These are phyloP conservation scores for Ginglymostoma cirratum DNA, from an alignment of 2,113 vertebrate genomes.

Conservation along the genomic window DNA sequence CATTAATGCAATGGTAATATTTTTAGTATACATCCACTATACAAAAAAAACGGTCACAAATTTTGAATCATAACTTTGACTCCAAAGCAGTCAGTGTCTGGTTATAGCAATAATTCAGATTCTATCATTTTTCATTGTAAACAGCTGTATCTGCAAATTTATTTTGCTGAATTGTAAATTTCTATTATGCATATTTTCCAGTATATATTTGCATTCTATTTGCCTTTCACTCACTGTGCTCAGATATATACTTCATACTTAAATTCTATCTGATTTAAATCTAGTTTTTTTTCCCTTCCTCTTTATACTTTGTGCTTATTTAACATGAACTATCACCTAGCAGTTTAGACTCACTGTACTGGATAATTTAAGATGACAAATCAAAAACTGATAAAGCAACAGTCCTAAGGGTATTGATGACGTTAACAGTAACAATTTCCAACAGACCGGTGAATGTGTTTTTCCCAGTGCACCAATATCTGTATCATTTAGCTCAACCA, in stretches of 20 bases:
- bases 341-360: background rate
- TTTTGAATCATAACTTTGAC: background rate
- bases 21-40: background rate
- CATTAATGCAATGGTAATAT: background rate
- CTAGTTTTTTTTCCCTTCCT: slow-evolving; percentile 5
- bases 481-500: background rate
- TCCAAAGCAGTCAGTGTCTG: background rate
- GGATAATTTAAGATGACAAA: background rate
- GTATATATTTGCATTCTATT: background rate
- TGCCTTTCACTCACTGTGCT: background rate
- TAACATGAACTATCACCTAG: background rate
- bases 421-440: background rate
- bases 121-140: background rate
- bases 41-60: background rate
- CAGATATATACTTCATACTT: background rate
- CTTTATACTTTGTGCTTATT: slow-evolving; percentile 4
- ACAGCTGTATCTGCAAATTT: background rate
- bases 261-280: background rate
- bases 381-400: slow-evolving; percentile 27
- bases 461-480: background rate
- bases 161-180: background rate
- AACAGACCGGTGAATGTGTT: background rate
- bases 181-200: background rate
- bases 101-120: background rate
- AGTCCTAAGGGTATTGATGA: background rate